Percentiles rank a stretch among this genome's conserved stretches.
phyloP scores from a whole-genome alignment of 2,888 invertebrate species.

The Cordilura impudica region DNA sequence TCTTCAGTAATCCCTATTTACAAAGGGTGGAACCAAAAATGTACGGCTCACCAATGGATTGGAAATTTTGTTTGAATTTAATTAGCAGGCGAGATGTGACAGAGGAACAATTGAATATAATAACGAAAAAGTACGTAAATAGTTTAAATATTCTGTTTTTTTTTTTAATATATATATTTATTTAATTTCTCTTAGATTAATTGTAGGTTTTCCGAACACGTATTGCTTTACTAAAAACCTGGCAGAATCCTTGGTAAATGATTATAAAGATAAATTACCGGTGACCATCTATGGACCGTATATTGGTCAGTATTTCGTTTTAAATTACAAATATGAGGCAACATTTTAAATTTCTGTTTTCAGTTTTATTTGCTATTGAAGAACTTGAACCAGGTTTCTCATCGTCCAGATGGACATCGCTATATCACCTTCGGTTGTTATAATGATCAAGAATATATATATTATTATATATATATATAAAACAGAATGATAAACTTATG shows the following conservation, averaged over 20 bases:
- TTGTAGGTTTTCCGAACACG: constrained; percentile 85
- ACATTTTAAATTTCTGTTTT: too few relatives aligned
- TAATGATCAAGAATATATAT: too few relatives aligned
- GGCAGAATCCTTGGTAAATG: constrained; percentile 88
- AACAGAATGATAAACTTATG: too few relatives aligned
- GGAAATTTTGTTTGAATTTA: constrained; percentile 69
- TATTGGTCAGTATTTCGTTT: constrained; percentile 85
- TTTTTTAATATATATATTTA: too few relatives aligned
- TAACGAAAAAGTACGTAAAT: constrained; percentile 70
- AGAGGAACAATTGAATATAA: constrained; percentile 61
- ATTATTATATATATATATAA: too few relatives aligned
- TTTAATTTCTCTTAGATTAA: too few relatives aligned
- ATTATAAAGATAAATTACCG: constrained; percentile 83
- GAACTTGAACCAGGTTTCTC: constrained; percentile 71
- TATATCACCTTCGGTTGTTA: too few relatives aligned
- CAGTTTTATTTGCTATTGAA: constrained; percentile 67
- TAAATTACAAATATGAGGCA: too few relatives aligned
- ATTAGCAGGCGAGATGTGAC: constrained; percentile 63
- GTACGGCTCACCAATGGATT: constrained; percentile 68
- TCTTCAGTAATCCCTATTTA: constrained; percentile 90
- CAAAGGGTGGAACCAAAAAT: constrained; percentile 84
- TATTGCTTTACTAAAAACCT: constrained; percentile 94
- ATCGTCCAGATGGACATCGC: too few relatives aligned
- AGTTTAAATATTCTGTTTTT: too few relatives aligned
- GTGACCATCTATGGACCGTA: constrained; percentile 90